These are phyloP conservation scores for Kryptolebias ocellatus DNA, from an alignment of 2,797 vertebrate species.

Conservation along the genomic window DNA sequence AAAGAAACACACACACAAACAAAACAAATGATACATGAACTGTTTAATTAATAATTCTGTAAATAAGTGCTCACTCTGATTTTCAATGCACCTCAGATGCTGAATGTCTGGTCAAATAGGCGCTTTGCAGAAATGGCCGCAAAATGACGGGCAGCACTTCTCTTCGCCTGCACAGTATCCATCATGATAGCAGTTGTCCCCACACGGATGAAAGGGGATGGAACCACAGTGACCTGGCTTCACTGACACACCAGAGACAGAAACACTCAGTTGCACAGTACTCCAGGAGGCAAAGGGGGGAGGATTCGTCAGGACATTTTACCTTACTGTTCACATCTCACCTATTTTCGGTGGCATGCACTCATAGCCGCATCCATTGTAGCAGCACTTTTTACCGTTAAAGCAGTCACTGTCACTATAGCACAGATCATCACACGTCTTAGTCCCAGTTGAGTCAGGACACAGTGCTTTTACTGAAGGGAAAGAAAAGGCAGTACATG, in stretches of 20 bases:
- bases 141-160: conserved; percentile 83
- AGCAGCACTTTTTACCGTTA: conserved; percentile 78
- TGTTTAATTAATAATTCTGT: neutral
- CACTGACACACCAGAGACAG: conserved; percentile 61
- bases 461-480: conserved; percentile 77
- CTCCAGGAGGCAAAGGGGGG: neutral
- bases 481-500: neutral
- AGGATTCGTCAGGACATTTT: neutral
- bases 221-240: conserved; percentile 75
- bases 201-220: conserved; percentile 73
- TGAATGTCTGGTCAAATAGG: conserved; percentile 65
- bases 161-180: conserved; percentile 78
- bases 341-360: conserved; percentile 75
- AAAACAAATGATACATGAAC: too few relatives aligned
- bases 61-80: neutral
- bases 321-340: conserved; percentile 26
- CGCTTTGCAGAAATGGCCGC: conserved; percentile 78
- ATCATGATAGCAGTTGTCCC: conserved; percentile 79
- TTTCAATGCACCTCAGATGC: neutral
- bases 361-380: conserved; percentile 77
- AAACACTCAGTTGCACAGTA: neutral
- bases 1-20: neutral
- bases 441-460: conserved; percentile 63
- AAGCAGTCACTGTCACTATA: conserved; percentile 75
- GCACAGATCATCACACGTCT: conserved; percentile 74